Base-by-base conservation (phyloP, 2,797 vertebrate genomes). In the Vultur gryphus region DNA sequence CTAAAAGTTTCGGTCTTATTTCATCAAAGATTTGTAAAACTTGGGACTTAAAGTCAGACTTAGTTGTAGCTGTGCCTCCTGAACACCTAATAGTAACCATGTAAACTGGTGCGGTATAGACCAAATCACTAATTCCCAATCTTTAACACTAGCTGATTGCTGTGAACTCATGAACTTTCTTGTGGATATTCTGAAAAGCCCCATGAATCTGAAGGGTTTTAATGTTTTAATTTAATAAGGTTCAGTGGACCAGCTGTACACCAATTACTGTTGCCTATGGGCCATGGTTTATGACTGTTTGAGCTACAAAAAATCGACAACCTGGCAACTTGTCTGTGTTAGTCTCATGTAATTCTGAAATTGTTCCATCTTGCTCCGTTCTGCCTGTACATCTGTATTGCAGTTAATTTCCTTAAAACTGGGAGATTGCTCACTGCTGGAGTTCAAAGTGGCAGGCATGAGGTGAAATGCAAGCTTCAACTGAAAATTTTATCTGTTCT, bases 181-280 rank as follows among this genome's bases (percentile, higher is more conserved):
- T 87, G 44, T 65, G 46, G 87, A 61, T 95, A 54, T 90, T 88
- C 72, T 51, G 89, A 66, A 96, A 88, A 95, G 57, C 82, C 65
- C 76, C 83, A 58, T 94, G 79, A 95, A 84, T 87, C 65, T 84
- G 61, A 84, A 93, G 61, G 48, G 12, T 95, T 94, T 95, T 94
- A 86, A 92, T 95, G 82, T 87, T 91, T 95, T 94, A 81, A 89
- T 95, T 75, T 84, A 94, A 90, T 94, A 95, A 88, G 82, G 76
- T 91, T 96, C 91, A 88, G 87, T 69, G 65, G 83, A 91, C 91
- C 91, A 96, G 92, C 89, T 96, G 95, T 95, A 93, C 84, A 86
- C 59, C 94, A 96, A 84, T 97, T 96, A 88, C 85, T 82, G 43
- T 93, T 96, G 94, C 94, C 94, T 90, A 3, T 81, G 83, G 95